Evolutionary conservation across 2,113 vertebrate genomes (phyloP).

Genomic region (Ranitomeya imitator): DNA sequence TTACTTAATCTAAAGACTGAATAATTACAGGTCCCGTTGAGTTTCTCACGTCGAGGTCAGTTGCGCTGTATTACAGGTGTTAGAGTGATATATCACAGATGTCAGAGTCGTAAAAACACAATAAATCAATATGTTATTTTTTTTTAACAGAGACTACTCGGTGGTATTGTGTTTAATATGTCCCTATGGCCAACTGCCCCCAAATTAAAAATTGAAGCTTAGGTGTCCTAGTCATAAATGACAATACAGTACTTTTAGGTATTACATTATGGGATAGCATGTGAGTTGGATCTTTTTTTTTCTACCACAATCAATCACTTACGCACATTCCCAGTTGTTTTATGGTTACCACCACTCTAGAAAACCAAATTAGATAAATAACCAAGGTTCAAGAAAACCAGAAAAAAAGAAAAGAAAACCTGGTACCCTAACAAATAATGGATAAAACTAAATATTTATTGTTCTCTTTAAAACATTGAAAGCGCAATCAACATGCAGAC

Average conservation of each 20-base stretch:
- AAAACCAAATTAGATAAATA: too few species aligned
- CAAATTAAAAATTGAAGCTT: neutral
- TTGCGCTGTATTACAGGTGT: neutral
- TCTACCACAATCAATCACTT: neutral
- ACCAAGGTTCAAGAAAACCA: too few species aligned
- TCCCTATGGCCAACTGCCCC: neutral
- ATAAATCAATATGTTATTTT: neutral
- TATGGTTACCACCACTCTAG: too few species aligned
- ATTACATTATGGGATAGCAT: neutral
- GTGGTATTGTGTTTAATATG: neutral
- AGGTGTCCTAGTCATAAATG: neutral
- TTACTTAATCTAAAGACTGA: neutral
- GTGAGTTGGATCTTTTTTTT: neutral
- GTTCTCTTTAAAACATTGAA: too few species aligned
- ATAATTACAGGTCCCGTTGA: neutral
- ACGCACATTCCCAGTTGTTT: too few species aligned
- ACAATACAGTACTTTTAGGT: too few species aligned
- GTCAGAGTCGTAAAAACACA: neutral
- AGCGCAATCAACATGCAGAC: too few species aligned
- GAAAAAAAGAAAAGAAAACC: too few species aligned
- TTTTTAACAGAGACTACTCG: neutral
- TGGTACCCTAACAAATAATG: too few species aligned
- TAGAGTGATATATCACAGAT: neutral
- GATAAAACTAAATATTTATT: too few species aligned
- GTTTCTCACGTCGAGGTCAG: neutral